Conservation (phyloP, 2,797 vertebrate species). For the Okamejei kenojei region DNA sequence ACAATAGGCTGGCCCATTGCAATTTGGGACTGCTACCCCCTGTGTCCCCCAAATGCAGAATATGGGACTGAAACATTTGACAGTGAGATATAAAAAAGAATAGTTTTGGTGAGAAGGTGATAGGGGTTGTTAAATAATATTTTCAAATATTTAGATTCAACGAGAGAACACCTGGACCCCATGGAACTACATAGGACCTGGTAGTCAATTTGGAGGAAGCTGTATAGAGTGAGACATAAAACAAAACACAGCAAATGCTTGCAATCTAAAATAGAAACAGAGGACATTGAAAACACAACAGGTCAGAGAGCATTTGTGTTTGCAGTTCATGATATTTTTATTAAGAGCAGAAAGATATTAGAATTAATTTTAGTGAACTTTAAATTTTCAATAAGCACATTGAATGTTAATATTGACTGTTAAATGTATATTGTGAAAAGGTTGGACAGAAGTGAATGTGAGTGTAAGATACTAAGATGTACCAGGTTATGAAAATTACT, state of each 20-base stretch:
- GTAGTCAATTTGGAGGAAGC: neutral
- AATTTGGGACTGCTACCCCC: too few relatives aligned
- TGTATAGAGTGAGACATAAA: neutral
- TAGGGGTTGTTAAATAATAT: neutral
- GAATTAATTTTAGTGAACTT: neutral
- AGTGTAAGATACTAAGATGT: neutral
- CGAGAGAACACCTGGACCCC: neutral
- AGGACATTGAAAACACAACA: too few relatives aligned
- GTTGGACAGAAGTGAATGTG: neutral
- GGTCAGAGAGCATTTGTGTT: too few relatives aligned
- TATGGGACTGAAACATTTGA: too few relatives aligned
- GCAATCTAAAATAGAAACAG: too few relatives aligned
- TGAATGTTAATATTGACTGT: too few relatives aligned
- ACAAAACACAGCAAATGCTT: too few relatives aligned
- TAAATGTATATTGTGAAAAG: neutral
- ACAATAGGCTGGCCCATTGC: too few relatives aligned
- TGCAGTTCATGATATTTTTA: too few relatives aligned
- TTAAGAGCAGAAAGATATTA: too few relatives aligned
- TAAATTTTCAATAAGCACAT: neutral
- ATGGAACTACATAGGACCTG: neutral
- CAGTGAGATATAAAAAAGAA: neutral
- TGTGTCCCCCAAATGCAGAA: too few relatives aligned
- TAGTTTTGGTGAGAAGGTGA: neutral
- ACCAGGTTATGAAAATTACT: neutral
- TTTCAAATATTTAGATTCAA: neutral